phyloP scores from a whole-genome alignment of 2,797 vertebrate species.

The Hydrophis major region DNA sequence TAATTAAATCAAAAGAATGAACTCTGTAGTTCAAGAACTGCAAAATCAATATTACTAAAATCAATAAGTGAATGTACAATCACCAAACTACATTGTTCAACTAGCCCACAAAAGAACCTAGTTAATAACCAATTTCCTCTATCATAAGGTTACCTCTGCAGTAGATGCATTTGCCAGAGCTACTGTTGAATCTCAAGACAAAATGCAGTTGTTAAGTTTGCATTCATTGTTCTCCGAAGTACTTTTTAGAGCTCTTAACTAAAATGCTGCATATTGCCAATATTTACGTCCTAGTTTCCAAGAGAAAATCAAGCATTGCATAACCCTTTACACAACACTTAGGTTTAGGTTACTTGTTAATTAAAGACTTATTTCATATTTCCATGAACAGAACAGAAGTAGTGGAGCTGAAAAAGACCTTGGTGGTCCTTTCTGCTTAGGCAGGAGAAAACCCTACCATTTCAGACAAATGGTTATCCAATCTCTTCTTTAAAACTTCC shows the following conservation, averaged over 20 bases:
- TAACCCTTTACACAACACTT: background rate
- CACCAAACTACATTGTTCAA: background rate
- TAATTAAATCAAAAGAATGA: background rate
- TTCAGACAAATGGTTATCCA: too few species aligned
- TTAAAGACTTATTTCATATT: background rate
- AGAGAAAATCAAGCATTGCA: background rate
- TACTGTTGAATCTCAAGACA: background rate
- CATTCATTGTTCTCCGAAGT: background rate
- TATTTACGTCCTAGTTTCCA: background rate
- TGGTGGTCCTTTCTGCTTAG: too few species aligned
- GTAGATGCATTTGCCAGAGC: background rate
- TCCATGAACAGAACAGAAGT: background rate
- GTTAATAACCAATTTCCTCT: background rate
- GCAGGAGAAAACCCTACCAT: too few species aligned
- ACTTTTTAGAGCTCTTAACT: background rate
- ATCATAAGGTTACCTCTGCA: background rate
- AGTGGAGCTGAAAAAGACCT: too few species aligned
- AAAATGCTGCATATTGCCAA: background rate
- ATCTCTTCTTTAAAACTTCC: too few species aligned
- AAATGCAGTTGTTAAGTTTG: background rate
- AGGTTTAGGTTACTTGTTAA: background rate
- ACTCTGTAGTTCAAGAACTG: background rate
- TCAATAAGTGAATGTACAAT: background rate
- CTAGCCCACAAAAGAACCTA: background rate
- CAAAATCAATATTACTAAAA: background rate